These are phyloP conservation scores for Melanotaenia maccullochi DNA, from an alignment of 2,797 vertebrate genomes.

Conservation along the genomic window DNA sequence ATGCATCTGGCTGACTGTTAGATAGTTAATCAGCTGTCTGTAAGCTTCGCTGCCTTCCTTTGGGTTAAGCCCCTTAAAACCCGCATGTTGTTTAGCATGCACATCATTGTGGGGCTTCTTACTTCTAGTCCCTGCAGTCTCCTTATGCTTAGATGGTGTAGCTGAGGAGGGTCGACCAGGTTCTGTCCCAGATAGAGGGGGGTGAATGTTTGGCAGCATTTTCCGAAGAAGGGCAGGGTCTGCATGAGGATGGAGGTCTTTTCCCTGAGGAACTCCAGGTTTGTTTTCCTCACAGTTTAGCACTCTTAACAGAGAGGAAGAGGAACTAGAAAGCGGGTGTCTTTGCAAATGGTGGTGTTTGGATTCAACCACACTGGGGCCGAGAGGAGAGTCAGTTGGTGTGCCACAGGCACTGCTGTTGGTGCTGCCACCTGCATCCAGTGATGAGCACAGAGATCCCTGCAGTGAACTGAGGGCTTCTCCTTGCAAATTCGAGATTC, in stretches of 20 bases:
- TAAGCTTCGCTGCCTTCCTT: conserved; percentile 83
- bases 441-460: conserved; percentile 92
- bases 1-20: conserved; percentile 85
- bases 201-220: conserved; percentile 91
- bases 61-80: conserved; percentile 73
- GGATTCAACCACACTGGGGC: conserved; percentile 76
- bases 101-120: conserved; percentile 80
- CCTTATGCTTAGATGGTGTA: conserved; percentile 91
- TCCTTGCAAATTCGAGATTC: conserved; percentile 91
- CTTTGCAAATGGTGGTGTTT: conserved; percentile 81
- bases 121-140: conserved; percentile 89
- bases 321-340: conserved; percentile 84
- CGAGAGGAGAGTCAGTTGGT: conserved; percentile 89
- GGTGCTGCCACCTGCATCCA: conserved; percentile 91
- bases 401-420: conserved; percentile 89
- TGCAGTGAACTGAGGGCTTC: conserved; percentile 92
- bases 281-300: conserved; percentile 75
- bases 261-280: conserved; percentile 75
- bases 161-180: conserved; percentile 86
- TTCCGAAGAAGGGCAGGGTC: conserved; percentile 91
- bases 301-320: conserved; percentile 75
- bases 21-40: conserved; percentile 82
- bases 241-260: conserved; percentile 90
- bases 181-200: conserved; percentile 83
- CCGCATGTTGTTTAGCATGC: conserved; percentile 76